Conservation (phyloP, 1,140 invertebrate species). For the Hylyphantes graminicola region DNA sequence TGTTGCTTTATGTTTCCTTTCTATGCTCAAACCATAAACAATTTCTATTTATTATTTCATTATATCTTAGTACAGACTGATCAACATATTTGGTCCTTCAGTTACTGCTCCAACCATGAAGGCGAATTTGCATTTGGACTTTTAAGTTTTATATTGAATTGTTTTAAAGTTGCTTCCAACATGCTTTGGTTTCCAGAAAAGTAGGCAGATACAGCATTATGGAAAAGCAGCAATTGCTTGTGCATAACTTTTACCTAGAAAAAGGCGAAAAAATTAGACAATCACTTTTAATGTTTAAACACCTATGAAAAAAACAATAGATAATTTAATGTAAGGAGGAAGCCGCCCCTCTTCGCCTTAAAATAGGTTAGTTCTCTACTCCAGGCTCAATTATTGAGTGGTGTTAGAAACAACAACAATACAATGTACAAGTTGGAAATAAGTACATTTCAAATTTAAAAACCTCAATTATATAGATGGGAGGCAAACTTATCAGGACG, state of each 20-base stretch:
- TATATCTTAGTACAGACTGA: slow-evolving; percentile 8
- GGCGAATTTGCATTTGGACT: slow-evolving; percentile 78
- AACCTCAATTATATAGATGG: no score
- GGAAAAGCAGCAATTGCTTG: slow-evolving; percentile 93
- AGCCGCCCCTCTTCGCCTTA: not conserved
- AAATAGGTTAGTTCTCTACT: no score
- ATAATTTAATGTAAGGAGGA: not conserved
- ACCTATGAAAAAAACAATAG: not conserved
- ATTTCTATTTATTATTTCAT: slow-evolving; percentile 22
- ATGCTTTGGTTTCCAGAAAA: slow-evolving; percentile 93
- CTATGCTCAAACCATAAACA: slow-evolving; percentile 21
- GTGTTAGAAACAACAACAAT: no score
- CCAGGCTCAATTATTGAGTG: no score
- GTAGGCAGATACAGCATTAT: slow-evolving; percentile 96
- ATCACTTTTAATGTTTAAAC: not conserved
- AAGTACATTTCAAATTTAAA: no score
- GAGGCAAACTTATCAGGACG: no score
- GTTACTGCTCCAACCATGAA: slow-evolving; percentile 81
- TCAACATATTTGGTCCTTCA: slow-evolving; percentile 62
- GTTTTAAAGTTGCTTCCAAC: slow-evolving; percentile 92
- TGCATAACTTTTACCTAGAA: slow-evolving; percentile 96
- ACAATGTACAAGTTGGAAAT: no score
- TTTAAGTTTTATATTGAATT: slow-evolving; percentile 92
- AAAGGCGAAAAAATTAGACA: slow-evolving; percentile 65
- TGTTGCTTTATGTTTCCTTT: slow-evolving; percentile 23